phyloP scores from a whole-genome alignment of 2,113 vertebrate genomes.

The Gymnarchus niloticus region DNA sequence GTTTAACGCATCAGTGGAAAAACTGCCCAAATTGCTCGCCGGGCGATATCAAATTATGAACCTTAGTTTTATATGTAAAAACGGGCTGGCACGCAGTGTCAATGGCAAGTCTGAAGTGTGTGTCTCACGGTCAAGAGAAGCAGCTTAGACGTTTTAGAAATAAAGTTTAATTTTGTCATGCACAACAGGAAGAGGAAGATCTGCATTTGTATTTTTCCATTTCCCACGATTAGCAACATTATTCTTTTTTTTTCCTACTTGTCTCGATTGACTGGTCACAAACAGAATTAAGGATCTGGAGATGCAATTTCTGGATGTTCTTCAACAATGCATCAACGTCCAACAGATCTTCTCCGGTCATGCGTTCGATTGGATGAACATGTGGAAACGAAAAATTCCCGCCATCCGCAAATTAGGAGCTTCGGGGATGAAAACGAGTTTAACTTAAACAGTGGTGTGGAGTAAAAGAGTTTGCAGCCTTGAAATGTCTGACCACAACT shows the following conservation, averaged over 20 bases:
- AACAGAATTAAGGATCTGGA: background rate
- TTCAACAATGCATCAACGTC: background rate
- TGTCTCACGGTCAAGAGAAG: background rate
- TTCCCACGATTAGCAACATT: background rate
- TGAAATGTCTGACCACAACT: constrained; percentile 40
- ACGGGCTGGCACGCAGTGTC: background rate
- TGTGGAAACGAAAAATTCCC: background rate
- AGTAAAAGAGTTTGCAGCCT: constrained; percentile 34
- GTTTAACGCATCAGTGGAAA: background rate
- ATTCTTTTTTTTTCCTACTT: background rate
- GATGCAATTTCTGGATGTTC: background rate
- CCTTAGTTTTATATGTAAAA: background rate
- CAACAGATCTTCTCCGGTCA: background rate
- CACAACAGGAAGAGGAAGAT: background rate
- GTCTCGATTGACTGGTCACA: background rate
- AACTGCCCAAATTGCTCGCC: background rate
- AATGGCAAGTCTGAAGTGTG: background rate
- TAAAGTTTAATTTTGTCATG: background rate
- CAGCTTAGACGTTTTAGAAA: background rate
- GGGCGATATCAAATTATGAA: background rate
- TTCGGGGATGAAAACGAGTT: constrained; percentile 21
- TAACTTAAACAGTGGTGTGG: constrained; percentile 7
- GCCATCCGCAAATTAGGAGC: constrained; percentile 9
- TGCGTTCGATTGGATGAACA: background rate
- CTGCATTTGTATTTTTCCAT: background rate